Evolutionary conservation across 2,797 vertebrate species (phyloP).

Genomic region (Diplodus puntazzo): DNA sequence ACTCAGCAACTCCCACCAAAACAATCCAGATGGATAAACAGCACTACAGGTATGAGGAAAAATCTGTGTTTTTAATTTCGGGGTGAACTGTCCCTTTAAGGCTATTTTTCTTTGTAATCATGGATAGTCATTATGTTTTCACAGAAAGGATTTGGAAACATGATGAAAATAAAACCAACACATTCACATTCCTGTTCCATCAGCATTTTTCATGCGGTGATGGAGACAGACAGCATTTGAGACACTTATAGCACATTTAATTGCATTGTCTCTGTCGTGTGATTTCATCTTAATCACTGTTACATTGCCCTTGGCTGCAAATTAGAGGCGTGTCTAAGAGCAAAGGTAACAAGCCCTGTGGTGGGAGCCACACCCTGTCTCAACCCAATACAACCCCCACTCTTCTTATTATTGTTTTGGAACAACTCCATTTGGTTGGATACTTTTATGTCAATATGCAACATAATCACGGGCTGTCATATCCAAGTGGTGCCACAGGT

Average conservation of each 20-base stretch:
- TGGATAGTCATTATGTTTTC: slow-evolving; percentile 42
- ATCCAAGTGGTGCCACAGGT: slow-evolving; percentile 60
- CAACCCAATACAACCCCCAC: slow-evolving; percentile 50
- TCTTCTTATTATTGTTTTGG: slow-evolving; percentile 68
- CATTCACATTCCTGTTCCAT: slow-evolving; percentile 74
- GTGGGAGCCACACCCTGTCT: slow-evolving; percentile 62
- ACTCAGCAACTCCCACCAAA: too few species aligned
- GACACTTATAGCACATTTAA: slow-evolving; percentile 76
- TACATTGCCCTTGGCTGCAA: slow-evolving; percentile 66
- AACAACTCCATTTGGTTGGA: slow-evolving; percentile 60
- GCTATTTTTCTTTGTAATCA: too few species aligned
- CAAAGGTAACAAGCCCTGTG: slow-evolving; percentile 67
- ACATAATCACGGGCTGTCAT: slow-evolving; percentile 65
- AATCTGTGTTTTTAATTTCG: too few species aligned
- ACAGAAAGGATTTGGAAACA: slow-evolving; percentile 38
- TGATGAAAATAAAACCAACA: slow-evolving; percentile 22
- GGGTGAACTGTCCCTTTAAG: too few species aligned
- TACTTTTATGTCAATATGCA: slow-evolving; percentile 57
- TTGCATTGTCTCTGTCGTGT: slow-evolving; percentile 66
- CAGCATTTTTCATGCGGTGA: slow-evolving; percentile 78
- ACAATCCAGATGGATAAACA: too few species aligned
- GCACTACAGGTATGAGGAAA: too few species aligned
- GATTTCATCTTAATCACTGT: slow-evolving; percentile 70
- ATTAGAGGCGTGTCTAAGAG: slow-evolving; percentile 68
- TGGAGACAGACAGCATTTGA: slow-evolving; percentile 76